A percentile compares a stretch with the other conserved stretches of the same genome.
phyloP scores from a whole-genome alignment of 2,888 invertebrate species.

The Aethes cnicana region DNA sequence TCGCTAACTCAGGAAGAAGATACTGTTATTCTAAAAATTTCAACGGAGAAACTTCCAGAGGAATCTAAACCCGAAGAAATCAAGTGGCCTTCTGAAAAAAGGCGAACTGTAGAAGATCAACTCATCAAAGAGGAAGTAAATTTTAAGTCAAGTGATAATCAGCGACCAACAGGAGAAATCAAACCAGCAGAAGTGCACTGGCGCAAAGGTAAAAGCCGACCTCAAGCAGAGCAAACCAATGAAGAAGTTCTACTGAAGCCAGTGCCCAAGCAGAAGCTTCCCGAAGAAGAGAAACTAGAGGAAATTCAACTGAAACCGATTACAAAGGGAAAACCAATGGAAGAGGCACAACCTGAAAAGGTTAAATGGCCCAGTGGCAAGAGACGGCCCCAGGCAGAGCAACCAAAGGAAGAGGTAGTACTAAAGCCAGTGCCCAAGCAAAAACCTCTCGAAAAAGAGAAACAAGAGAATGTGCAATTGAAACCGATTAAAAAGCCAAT shows the following conservation, averaged over 20 bases:
- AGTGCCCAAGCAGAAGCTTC: slow-evolving; percentile 46
- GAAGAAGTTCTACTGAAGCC: slow-evolving; percentile 54
- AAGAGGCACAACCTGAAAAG: slow-evolving; percentile 60
- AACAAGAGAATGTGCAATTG: neutral
- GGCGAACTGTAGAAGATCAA: slow-evolving; percentile 51
- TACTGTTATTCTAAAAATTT: slow-evolving; percentile 75
- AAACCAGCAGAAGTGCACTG: slow-evolving; percentile 48
- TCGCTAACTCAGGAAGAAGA: slow-evolving; percentile 82
- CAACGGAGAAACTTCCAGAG: slow-evolving; percentile 46
- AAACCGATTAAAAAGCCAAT: slow-evolving; percentile 27
- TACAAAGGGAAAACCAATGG: slow-evolving; percentile 40
- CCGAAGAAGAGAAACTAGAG: slow-evolving; percentile 55
- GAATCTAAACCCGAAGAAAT: slow-evolving; percentile 57
- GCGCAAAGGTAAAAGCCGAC: slow-evolving; percentile 44
- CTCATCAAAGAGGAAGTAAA: slow-evolving; percentile 66
- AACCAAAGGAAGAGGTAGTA: slow-evolving; percentile 48
- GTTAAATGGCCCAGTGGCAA: slow-evolving; percentile 37
- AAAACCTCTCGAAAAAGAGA: slow-evolving; percentile 10
- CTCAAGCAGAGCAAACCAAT: slow-evolving; percentile 41
- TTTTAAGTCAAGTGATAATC: slow-evolving; percentile 54
- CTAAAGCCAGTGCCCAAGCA: slow-evolving; percentile 58
- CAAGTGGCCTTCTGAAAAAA: slow-evolving; percentile 48
- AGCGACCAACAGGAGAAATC: slow-evolving; percentile 43
- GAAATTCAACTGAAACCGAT: slow-evolving; percentile 48
- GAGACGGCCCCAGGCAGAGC: slow-evolving; percentile 43